Evolutionary conservation across 2,113 vertebrate species (phyloP).

Genomic region (Micronycteris hirsuta): DNA sequence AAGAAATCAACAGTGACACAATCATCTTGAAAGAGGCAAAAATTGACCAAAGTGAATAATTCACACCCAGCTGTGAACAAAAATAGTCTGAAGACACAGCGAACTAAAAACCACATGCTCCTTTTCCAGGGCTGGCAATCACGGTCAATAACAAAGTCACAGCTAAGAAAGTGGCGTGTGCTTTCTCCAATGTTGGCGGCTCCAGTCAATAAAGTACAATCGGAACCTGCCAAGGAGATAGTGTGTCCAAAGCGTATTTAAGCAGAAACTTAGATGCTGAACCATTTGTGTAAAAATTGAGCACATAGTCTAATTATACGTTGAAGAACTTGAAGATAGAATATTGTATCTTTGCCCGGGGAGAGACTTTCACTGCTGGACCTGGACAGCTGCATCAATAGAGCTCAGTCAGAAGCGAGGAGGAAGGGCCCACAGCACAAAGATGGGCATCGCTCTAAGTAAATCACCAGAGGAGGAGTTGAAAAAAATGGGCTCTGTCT

Average conservation of each 20-base stretch:
- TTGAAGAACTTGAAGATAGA: slow-evolving; percentile 61
- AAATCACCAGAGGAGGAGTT: background rate
- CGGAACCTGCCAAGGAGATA: slow-evolving; percentile 55
- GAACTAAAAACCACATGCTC: slow-evolving; percentile 33
- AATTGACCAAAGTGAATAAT: slow-evolving; percentile 56
- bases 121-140: slow-evolving; percentile 39
- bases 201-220: slow-evolving; percentile 60
- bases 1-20: slow-evolving; percentile 61
- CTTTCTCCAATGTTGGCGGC: slow-evolving; percentile 51
- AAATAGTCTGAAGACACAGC: slow-evolving; percentile 36
- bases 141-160: slow-evolving; percentile 44
- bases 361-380: background rate
- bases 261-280: slow-evolving; percentile 45
- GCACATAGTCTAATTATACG: slow-evolving; percentile 62
- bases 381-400: background rate
- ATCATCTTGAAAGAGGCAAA: slow-evolving; percentile 54
- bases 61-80: slow-evolving; percentile 56
- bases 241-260: slow-evolving; percentile 54
- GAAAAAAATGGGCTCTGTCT: background rate
- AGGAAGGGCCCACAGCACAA: background rate
- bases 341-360: background rate
- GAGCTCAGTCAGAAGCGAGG: background rate
- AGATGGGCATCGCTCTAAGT: background rate
- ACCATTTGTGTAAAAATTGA: slow-evolving; percentile 49
- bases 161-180: slow-evolving; percentile 4